Evolutionary conservation across 2,888 invertebrate species (phyloP), one percentile per base, ranked within the genome.

Genomic region (Tetheella fluctuosa): DNA sequence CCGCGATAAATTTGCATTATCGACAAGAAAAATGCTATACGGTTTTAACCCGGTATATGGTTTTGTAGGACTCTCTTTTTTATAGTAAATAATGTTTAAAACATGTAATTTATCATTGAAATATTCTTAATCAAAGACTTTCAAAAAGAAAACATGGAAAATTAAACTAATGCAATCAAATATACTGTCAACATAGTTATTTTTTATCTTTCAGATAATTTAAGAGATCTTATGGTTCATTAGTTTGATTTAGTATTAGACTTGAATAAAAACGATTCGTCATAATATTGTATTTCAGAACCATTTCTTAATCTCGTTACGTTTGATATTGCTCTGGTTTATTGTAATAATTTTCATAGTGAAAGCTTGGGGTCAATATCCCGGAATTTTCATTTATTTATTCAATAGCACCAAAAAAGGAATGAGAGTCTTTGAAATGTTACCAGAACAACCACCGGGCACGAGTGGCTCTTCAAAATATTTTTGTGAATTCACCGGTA

Each of bases 381-480:
- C n/a, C n/a, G n/a, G n/a, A n/a, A n/a, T 39, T 39, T 15, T 39
- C 8, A 34, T 6, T 2, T 39, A 39, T 2, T 25, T 25, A 25
- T 25, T 25, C 10, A n/a, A 39, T n/a, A 39, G 15, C n/a, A n/a
- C n/a, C 15, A 39, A 39, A 39, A 39, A n/a, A n/a, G n/a, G n/a
- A n/a, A 37, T 2, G 2, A 2, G 39, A n/a, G 5, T n/a, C n/a
- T 39, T 39, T n/a, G 39, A n/a, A 39, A 39, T 39, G 39, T 39
- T 39, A n/a, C 39, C 39, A n/a, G 39, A 39, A 39, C n/a, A 39
- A 10, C n/a, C 54, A 17, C 5, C 17, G 30, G 54, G 17, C 54
- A 17, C 20, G 17, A 54, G 17, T 12, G 20, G 54, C n/a, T 39
- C 10, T 54, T 23, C 23, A 54, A 53, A 53, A 53, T n/a, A 54